Conservation (phyloP, 2,888 invertebrate species). For the Heteromyza rotundicornis region DNA sequence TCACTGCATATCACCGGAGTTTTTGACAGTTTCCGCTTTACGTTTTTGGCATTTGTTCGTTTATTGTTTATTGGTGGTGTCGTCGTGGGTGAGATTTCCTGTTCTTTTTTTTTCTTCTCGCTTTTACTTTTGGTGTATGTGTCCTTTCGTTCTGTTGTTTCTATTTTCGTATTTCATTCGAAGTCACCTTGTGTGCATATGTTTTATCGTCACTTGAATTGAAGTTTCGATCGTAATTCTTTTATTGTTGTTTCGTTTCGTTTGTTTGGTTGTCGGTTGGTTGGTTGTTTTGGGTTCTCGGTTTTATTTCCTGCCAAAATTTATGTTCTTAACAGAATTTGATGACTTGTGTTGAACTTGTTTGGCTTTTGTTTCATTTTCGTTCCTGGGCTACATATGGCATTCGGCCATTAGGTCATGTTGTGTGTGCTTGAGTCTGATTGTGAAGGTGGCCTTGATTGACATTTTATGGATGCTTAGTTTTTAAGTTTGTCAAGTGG, state of each 20-base stretch:
- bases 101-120: background rate
- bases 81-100: slow-evolving; percentile 13
- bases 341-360: slow-evolving; percentile 10
- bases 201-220: slow-evolving; percentile 16
- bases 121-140: too few relatives aligned
- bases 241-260: slow-evolving; percentile 12
- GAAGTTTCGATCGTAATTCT: slow-evolving; percentile 9
- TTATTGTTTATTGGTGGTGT: slow-evolving; percentile 9
- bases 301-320: background rate
- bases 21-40: background rate
- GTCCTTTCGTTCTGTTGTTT: background rate
- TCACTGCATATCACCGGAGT: background rate
- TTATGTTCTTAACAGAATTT: slow-evolving; percentile 17
- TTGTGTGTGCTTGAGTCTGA: background rate
- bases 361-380: too few relatives aligned
- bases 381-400: background rate
- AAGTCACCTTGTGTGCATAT: slow-evolving; percentile 5
- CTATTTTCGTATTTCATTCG: too few relatives aligned
- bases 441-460: too few relatives aligned
- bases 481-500: too few relatives aligned
- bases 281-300: background rate
- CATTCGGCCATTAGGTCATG: background rate
- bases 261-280: background rate
- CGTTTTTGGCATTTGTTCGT: background rate
- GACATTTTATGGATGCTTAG: too few relatives aligned